Conservation (phyloP, 1,140 invertebrate genomes). For the Papilio glaucus region DNA sequence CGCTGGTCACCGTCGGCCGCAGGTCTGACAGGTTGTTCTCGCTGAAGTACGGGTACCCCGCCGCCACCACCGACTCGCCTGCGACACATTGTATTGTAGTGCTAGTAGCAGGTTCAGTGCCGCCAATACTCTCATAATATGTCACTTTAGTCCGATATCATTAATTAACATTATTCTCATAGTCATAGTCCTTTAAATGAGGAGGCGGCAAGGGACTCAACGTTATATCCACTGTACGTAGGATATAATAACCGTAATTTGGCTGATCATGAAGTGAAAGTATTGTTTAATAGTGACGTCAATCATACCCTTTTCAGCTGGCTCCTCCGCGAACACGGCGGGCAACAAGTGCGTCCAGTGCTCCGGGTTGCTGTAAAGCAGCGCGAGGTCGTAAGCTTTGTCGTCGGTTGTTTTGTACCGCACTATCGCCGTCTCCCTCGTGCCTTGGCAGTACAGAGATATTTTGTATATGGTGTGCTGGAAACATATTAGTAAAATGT, state of each 20-base stretch:
- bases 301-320: constrained; percentile 64
- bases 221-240: too few species aligned
- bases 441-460: constrained; percentile 66
- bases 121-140: too few species aligned
- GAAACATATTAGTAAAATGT: neutral
- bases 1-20: constrained; percentile 80
- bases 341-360: constrained; percentile 57
- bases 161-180: too few species aligned
- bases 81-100: too few species aligned
- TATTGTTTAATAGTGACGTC: too few species aligned
- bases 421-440: constrained; percentile 68
- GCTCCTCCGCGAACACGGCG: constrained; percentile 57
- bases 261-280: too few species aligned
- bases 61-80: constrained; percentile 83
- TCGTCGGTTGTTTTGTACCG: constrained; percentile 71
- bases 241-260: too few species aligned
- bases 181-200: too few species aligned
- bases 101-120: too few species aligned
- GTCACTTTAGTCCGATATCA: too few species aligned
- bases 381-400: constrained; percentile 73
- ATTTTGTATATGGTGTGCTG: constrained; percentile 64
- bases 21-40: constrained; percentile 68
- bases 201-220: too few species aligned
- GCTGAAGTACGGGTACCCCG: constrained; percentile 84
- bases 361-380: constrained; percentile 66